These are phyloP conservation scores for Diglossa cyanea DNA, from an alignment of 2,797 vertebrate genomes.

Conservation along the genomic window DNA sequence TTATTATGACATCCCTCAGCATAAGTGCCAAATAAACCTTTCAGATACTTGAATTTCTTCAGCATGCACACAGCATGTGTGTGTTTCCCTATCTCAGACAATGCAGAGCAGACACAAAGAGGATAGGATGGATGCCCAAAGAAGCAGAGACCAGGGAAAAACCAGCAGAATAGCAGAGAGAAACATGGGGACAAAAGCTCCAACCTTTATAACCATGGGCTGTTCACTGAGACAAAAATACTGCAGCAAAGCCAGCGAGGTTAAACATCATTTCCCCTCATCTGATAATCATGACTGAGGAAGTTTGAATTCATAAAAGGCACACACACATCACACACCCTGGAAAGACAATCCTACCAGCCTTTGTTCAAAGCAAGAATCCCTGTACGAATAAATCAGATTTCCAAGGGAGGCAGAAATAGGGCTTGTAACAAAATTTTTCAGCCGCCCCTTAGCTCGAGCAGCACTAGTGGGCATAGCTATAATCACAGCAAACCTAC, in stretches of 20 bases:
- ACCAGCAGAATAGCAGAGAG: neutral
- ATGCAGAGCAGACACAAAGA: conserved; percentile 21
- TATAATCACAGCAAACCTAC: conserved; percentile 55
- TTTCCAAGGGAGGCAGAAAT: neutral
- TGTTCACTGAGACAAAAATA: neutral
- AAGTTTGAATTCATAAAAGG: neutral
- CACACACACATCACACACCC: neutral
- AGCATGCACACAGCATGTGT: neutral
- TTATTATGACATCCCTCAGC: neutral
- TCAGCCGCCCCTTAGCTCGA: neutral
- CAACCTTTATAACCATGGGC: neutral
- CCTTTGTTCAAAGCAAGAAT: neutral
- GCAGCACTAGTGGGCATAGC: conserved; percentile 21
- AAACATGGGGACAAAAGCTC: neutral
- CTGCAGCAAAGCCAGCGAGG: neutral
- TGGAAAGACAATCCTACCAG: neutral
- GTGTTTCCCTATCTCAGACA: neutral
- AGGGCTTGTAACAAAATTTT: conserved; percentile 20
- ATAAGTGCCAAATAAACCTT: neutral
- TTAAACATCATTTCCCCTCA: neutral
- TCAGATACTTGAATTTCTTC: neutral
- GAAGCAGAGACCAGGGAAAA: neutral
- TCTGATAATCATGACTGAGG: neutral
- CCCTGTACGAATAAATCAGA: neutral
- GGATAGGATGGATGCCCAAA: neutral